Evolutionary conservation across 1,140 invertebrate genomes (phyloP).

Genomic region (Parapsyche elsis): DNA sequence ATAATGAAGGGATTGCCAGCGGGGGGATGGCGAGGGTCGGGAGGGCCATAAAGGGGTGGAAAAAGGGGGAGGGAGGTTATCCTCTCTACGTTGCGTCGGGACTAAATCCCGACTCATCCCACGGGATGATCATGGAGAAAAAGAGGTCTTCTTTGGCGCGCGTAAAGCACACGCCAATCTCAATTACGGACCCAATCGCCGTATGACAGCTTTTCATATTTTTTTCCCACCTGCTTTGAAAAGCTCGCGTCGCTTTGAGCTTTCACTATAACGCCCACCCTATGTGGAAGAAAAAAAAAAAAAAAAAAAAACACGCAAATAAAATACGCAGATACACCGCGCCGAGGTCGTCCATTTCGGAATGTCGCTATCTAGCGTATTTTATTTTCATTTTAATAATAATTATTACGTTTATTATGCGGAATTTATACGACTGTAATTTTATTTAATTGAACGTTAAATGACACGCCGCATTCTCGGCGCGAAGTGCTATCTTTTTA

Average conservation of each 20-base stretch:
- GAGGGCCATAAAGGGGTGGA: not conserved
- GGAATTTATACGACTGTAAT: too few relatives aligned
- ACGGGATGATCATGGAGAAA: not conserved
- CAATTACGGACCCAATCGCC: constrained; percentile 53
- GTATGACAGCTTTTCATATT: constrained; percentile 54
- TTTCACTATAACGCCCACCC: not conserved
- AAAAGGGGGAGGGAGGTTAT: constrained; percentile 3
- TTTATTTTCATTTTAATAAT: too few relatives aligned
- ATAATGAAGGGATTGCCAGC: constrained; percentile 52
- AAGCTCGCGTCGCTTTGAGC: too few relatives aligned
- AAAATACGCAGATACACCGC: not conserved
- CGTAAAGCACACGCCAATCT: constrained; percentile 49
- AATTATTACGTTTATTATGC: too few relatives aligned
- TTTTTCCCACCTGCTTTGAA: constrained; percentile 32
- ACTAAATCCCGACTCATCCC: constrained; percentile 8
- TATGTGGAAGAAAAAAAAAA: constrained; percentile 12
- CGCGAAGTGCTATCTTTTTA: too few relatives aligned
- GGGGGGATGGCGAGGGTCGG: constrained; percentile 20
- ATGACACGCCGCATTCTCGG: too few relatives aligned
- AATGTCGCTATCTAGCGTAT: too few relatives aligned
- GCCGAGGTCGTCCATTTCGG: not conserved
- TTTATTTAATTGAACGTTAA: too few relatives aligned
- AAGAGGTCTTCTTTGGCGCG: not conserved
- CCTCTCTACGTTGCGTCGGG: not conserved
- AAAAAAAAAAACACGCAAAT: too few relatives aligned